Base-by-base conservation (phyloP, 2,797 vertebrate genomes). In the Petrocephalus sullivani region DNA sequence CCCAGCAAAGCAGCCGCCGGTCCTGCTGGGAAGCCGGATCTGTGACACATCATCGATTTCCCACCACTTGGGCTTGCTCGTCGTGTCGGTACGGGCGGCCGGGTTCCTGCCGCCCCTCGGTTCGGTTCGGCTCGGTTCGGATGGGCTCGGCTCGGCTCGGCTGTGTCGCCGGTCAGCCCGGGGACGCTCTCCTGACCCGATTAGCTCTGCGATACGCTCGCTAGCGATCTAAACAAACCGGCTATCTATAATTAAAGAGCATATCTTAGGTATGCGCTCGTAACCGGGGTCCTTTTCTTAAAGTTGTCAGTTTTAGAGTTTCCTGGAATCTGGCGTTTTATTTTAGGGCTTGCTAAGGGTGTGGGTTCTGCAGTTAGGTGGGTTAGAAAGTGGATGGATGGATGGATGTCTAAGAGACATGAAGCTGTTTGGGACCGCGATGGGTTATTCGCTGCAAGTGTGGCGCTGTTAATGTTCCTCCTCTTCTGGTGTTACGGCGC, bases 41-140 rank as follows among this genome's bases (percentile, higher is more conserved):
- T 78, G 71, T 88, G 87, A 53, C 78, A 82, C 75, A 53, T 53
- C 41, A 53, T 51, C 46, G 81, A 83, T 83, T 83, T 83, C 19
- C 4, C n/a, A 53, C 46, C 21, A 4, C 46, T 83, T 83, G 81
- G 41, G n/a, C 41, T 83, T 82, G 19, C 75, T 46, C 41, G 46
- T 51, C 75, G 28, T 71, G 33, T 82, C 46, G n/a, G 37, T 46
- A 51, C 46, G n/a, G 19, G 33, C 12, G 8, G 75, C 49, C 21
- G 49, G 81, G 81, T 53, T 3, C 49, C 81, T 28, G 81, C 8
- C 16, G 49, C 46, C 81, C 51, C 81, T 51, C 46, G 78, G 78
- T 4, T 41, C 67, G 28, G 37, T 12, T 67, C 23, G 23, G 41
- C 81, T 51, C 46, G 78, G 78, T 3, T 41, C 67, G 28, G 37